phyloP scores from a whole-genome alignment of 2,888 invertebrate genomes.

The Plusia festucae region DNA sequence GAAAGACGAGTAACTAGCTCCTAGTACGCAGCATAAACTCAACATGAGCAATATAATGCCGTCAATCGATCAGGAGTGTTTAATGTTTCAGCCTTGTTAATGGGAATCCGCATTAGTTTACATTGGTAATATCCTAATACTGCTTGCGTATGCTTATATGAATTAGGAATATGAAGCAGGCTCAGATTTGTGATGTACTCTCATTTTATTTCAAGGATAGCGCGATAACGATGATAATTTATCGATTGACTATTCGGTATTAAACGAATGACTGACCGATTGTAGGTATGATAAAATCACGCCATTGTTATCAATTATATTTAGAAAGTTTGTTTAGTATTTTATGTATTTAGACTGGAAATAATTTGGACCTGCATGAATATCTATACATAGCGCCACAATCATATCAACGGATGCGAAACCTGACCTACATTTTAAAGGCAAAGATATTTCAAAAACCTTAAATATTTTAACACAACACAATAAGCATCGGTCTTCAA shows the following conservation, averaged over 20 bases:
- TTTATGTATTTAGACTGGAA: not conserved
- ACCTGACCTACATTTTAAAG: conserved; percentile 11
- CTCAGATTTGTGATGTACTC: not conserved
- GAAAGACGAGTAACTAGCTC: conserved; percentile 8
- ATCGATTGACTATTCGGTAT: not conserved
- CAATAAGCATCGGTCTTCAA: not conserved
- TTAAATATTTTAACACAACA: conserved; percentile 12
- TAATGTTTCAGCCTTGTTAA: conserved; percentile 31
- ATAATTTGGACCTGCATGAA: not conserved
- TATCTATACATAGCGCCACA: not conserved
- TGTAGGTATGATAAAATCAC: not conserved
- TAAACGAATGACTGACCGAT: conserved; percentile 1
- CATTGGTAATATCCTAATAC: conserved; percentile 31
- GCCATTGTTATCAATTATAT: not conserved
- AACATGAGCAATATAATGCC: conserved; percentile 6
- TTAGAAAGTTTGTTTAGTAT: not conserved
- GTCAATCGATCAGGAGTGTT: conserved; percentile 40
- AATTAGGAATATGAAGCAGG: not conserved
- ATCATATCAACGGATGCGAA: not conserved
- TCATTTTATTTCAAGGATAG: not conserved
- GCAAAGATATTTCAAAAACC: not conserved
- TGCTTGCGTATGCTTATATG: too few relatives aligned
- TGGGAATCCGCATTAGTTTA: conserved; percentile 39
- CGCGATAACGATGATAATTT: not conserved
- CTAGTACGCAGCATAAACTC: conserved; percentile 15